Evolutionary conservation across 2,797 vertebrate genomes (phyloP).

Genomic region (Bucorvus abyssinicus): DNA sequence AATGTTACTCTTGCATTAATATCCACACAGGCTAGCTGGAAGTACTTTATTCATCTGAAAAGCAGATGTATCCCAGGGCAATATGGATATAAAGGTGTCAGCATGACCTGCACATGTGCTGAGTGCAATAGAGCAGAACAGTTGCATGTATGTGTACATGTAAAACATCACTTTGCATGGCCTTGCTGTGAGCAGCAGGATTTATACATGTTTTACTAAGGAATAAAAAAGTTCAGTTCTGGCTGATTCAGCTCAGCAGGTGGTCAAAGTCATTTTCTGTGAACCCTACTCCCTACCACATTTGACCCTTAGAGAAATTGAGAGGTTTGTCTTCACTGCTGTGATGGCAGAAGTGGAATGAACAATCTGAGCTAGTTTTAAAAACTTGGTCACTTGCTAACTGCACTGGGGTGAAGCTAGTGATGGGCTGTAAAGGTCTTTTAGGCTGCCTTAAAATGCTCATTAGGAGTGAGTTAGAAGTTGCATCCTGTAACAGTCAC

Average conservation of each 20-base stretch:
- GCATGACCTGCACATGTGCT: not conserved
- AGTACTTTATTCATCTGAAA: not conserved
- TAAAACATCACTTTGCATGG: not conserved
- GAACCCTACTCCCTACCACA: not conserved
- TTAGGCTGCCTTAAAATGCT: not conserved
- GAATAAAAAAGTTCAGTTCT: not conserved
- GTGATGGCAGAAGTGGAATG: not conserved
- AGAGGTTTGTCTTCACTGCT: not conserved
- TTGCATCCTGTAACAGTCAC: not conserved
- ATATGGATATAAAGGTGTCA: not conserved
- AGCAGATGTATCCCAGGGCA: not conserved
- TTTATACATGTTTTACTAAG: rapidly evolving
- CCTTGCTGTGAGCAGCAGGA: not conserved
- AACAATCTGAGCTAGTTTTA: not conserved
- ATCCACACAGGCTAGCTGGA: not conserved
- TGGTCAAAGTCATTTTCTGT: not conserved
- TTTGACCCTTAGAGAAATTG: not conserved
- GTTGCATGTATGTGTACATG: no score
- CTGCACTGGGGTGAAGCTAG: not conserved
- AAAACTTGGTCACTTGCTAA: not conserved
- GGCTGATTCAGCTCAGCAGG: not conserved
- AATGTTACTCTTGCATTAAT: not conserved
- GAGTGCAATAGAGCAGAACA: not conserved
- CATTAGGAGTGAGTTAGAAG: not conserved
- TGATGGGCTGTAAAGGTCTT: not conserved